Evolutionary conservation across 2,113 vertebrate species (phyloP).

Genomic region (Tympanuchus pallidicinctus): DNA sequence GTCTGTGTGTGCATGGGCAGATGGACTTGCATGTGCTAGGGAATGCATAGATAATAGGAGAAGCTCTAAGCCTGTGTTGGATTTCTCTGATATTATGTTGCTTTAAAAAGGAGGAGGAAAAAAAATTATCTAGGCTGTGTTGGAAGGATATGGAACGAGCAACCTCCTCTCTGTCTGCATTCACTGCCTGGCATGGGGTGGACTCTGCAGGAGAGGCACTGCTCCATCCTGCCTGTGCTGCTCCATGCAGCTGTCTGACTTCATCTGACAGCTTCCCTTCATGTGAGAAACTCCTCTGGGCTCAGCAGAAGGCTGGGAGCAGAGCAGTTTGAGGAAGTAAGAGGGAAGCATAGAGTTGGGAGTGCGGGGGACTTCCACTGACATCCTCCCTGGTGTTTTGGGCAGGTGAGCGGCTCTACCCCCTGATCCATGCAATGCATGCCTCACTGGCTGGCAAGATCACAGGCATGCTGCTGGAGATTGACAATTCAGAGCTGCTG

Average conservation of each 20-base stretch:
- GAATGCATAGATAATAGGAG: background rate
- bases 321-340: background rate
- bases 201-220: background rate
- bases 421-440: constrained; percentile 84
- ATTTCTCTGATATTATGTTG: background rate
- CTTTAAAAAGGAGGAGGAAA: background rate
- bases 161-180: background rate
- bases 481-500: constrained; percentile 94
- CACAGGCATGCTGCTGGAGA: constrained; percentile 96
- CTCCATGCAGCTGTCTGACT: background rate
- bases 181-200: background rate
- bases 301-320: background rate
- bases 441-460: constrained; percentile 90
- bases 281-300: background rate
- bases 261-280: background rate
- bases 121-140: background rate
- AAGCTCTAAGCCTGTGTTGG: background rate
- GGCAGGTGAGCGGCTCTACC: constrained; percentile 92
- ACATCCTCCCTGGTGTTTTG: background rate
- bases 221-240: background rate
- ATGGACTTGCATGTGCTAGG: background rate
- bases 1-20: accelerated
- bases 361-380: background rate
- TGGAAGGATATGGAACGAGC: background rate
- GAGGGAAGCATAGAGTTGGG: background rate